A percentile compares a stretch with the other conserved stretches of the same genome.
Evolutionary conservation across 2,888 invertebrate species (phyloP).

Genomic region (Selenia dentaria): DNA sequence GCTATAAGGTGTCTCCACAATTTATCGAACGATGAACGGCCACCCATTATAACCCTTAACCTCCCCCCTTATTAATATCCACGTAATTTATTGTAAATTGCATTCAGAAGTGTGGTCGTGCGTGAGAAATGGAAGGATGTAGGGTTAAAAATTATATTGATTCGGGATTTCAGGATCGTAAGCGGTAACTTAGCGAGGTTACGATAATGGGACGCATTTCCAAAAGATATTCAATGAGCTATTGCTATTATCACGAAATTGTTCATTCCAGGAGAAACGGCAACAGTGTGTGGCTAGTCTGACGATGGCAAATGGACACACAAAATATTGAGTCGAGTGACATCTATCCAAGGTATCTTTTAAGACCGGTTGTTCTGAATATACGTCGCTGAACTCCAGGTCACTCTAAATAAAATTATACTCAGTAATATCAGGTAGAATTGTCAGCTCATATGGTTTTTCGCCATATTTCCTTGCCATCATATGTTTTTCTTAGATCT

Average conservation of each 20-base stretch:
- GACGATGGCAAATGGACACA: too few species aligned
- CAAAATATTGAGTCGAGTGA: too few species aligned
- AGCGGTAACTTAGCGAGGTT: constrained; percentile 1
- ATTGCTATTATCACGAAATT: not conserved
- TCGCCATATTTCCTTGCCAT: too few species aligned
- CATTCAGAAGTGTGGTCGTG: constrained; percentile 72
- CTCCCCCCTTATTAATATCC: constrained; percentile 82
- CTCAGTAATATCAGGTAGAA: too few species aligned
- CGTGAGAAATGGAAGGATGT: constrained; percentile 49
- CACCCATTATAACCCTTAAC: constrained; percentile 81
- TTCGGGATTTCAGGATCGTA: constrained; percentile 19
- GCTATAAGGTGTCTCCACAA: constrained; percentile 80
- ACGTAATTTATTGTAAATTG: constrained; percentile 84
- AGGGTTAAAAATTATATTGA: constrained; percentile 28
- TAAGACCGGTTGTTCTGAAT: too few species aligned
- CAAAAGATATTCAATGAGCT: constrained; percentile 7
- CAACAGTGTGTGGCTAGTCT: too few species aligned
- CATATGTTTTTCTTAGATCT: too few species aligned
- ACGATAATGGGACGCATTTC: constrained; percentile 9
- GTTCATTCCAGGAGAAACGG: too few species aligned
- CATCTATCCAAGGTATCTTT: too few species aligned
- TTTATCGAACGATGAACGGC: constrained; percentile 82
- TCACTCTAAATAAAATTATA: too few species aligned
- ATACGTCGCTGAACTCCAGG: too few species aligned
- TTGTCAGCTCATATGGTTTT: too few species aligned